Percentiles rank a stretch among this genome's conserved stretches.
phyloP scores from a whole-genome alignment of 2,888 invertebrate genomes.

The Amiota communis region DNA sequence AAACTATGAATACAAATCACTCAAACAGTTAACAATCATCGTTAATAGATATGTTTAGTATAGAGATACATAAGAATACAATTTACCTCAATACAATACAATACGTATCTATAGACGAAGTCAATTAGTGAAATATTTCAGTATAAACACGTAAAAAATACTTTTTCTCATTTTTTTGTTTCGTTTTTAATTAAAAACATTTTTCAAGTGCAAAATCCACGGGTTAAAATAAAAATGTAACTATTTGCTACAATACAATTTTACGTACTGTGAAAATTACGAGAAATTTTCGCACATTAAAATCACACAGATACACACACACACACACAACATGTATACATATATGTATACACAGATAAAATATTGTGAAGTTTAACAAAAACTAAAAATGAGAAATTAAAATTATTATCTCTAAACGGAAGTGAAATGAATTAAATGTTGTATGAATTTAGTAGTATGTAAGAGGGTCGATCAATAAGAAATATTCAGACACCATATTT shows the following conservation, averaged over 20 bases:
- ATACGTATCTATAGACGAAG: too few relatives aligned
- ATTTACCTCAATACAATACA: too few relatives aligned
- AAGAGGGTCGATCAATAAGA: too few relatives aligned
- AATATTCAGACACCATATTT: too few relatives aligned
- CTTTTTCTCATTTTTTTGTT: too few relatives aligned
- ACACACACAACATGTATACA: neutral
- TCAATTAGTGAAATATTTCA: too few relatives aligned
- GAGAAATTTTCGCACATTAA: slow-evolving; percentile 4
- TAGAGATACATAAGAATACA: too few relatives aligned
- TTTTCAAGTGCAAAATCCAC: neutral
- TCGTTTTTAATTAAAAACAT: neutral
- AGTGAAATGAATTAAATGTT: neutral
- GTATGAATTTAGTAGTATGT: too few relatives aligned
- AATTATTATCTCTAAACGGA: slow-evolving; percentile 17
- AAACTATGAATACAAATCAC: too few relatives aligned
- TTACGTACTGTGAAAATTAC: neutral
- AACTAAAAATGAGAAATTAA: neutral
- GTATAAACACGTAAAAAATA: too few relatives aligned
- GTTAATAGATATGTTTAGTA: too few relatives aligned
- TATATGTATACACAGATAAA: neutral
- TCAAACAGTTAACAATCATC: too few relatives aligned
- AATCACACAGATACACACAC: slow-evolving; percentile 5
- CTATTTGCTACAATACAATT: neutral
- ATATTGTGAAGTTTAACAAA: neutral
- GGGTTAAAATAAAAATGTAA: neutral